Conservation (phyloP, 2,113 vertebrate species). For the Myotis yumanensis region DNA sequence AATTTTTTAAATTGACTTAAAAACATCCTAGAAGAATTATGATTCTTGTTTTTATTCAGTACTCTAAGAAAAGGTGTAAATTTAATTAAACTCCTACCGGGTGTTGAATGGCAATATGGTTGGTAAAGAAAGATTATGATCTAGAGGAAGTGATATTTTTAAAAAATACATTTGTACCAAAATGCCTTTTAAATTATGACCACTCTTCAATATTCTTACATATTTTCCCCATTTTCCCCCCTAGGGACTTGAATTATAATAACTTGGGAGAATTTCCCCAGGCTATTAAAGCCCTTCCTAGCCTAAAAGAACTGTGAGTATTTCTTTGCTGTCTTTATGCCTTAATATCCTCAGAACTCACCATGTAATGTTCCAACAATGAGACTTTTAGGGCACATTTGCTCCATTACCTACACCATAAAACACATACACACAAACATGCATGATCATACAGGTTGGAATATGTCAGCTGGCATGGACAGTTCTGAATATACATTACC, state of each 20-base stretch:
- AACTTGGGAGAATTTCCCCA: constrained; percentile 94
- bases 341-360: neutral
- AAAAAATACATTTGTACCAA: neutral
- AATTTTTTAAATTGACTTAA: constrained; percentile 4
- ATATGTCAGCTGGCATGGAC: neutral
- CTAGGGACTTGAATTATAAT: constrained; percentile 98
- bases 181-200: constrained; percentile 24
- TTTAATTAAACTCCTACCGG: neutral
- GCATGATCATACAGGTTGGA: constrained; percentile 1
- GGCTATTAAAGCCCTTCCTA: constrained; percentile 94
- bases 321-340: constrained; percentile 37
- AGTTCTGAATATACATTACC: neutral
- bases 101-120: neutral
- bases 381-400: neutral
- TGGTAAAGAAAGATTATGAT: neutral
- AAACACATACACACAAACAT: neutral
- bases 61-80: neutral
- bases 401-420: neutral
- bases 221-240: constrained; percentile 38
- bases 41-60: neutral
- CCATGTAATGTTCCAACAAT: neutral
- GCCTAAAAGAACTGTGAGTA: constrained; percentile 98
- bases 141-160: neutral
- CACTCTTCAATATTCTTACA: neutral
- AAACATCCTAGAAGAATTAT: neutral